These are phyloP conservation scores for Furnarius figulus DNA, from an alignment of 2,113 vertebrate genomes.

Conservation along the genomic window DNA sequence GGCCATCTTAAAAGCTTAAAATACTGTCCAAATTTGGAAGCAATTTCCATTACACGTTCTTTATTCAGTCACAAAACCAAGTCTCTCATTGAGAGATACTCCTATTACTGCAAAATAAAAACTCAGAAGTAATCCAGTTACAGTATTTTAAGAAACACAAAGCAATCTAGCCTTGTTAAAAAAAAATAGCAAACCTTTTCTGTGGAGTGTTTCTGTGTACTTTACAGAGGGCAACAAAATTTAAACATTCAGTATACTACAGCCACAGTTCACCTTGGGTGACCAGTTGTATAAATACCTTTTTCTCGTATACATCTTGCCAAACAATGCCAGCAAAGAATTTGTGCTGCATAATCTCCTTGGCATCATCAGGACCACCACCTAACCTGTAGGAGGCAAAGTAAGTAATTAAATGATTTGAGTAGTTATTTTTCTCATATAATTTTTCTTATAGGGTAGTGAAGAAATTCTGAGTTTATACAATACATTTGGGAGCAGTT, in stretches of 20 bases:
- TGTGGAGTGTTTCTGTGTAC: neutral
- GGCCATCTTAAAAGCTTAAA: neutral
- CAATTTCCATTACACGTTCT: neutral
- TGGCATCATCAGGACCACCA: constrained; percentile 91
- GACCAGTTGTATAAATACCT: constrained; percentile 73
- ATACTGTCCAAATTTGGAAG: neutral
- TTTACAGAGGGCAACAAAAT: neutral
- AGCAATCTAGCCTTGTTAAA: neutral
- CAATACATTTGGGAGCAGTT: neutral
- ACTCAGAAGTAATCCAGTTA: neutral
- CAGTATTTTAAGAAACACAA: neutral
- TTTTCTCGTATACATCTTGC: constrained; percentile 97
- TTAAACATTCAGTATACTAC: neutral
- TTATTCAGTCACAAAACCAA: neutral
- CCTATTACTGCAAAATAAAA: neutral
- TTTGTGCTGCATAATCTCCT: constrained; percentile 98
- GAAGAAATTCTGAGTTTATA: neutral
- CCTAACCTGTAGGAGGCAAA: constrained; percentile 84
- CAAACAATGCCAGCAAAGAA: constrained; percentile 94
- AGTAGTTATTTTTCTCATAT: constrained; percentile 8
- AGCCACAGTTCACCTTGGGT: neutral
- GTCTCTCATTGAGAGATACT: neutral
- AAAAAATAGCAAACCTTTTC: neutral
- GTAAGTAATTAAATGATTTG: neutral
- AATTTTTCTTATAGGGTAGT: neutral